Conservation (phyloP, 2,113 vertebrate species). For the Alethe diademata region DNA sequence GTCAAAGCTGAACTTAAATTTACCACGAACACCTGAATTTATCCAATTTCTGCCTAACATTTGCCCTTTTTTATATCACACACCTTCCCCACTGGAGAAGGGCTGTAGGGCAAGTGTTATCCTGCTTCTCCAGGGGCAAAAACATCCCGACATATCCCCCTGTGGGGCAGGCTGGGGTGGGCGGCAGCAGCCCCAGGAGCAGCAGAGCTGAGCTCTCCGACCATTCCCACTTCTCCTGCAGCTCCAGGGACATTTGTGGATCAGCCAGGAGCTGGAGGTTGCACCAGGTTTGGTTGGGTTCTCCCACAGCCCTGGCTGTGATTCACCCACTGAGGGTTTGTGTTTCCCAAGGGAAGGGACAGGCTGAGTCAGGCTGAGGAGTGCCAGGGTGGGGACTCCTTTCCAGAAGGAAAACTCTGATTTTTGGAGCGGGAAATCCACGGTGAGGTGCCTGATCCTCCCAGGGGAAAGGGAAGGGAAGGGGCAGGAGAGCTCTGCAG, state of each 20-base stretch:
- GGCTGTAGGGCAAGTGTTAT: background rate
- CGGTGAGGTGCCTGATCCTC: background rate
- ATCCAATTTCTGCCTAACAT: background rate
- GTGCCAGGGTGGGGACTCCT: background rate
- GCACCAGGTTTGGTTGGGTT: background rate
- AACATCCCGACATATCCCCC: fast-evolving
- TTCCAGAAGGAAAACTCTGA: background rate
- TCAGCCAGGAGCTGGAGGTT: background rate
- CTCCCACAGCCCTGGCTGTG: background rate
- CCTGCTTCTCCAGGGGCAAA: background rate
- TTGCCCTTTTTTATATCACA: fast-evolving
- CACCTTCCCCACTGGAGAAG: background rate
- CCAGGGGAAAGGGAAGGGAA: background rate
- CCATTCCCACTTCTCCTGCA: fast-evolving
- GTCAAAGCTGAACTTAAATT: background rate
- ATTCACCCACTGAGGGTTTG: background rate
- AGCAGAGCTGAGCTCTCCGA: background rate
- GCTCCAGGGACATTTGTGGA: background rate
- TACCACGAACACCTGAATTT: background rate
- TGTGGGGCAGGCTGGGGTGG: fast-evolving
- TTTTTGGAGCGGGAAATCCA: background rate
- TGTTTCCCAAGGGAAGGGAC: background rate
- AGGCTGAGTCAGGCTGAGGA: background rate
- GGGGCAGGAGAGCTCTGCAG: background rate
- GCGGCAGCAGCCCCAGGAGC: background rate